Percentiles rank a stretch among this genome's conserved stretches.
Conservation (phyloP, 2,797 vertebrate species). For the Urosaurus nigricauda region DNA sequence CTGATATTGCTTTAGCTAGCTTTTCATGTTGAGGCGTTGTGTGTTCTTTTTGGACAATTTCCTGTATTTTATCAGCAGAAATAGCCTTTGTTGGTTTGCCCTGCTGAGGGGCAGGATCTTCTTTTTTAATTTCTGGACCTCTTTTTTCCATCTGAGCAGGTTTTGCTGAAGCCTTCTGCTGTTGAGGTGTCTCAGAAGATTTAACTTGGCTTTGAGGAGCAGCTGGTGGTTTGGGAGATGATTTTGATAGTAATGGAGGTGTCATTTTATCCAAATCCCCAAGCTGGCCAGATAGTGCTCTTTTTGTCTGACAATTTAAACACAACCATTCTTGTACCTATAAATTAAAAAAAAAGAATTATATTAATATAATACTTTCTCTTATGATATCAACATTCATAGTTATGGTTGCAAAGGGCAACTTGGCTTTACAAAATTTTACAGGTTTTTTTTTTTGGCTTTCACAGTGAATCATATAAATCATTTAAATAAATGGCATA, state of each 20-base stretch:
- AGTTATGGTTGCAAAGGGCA: not conserved
- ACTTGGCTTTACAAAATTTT: constrained; percentile 3
- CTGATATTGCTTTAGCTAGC: constrained; percentile 63
- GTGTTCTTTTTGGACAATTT: constrained; percentile 65
- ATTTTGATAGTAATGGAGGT: constrained; percentile 65
- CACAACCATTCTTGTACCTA: constrained; percentile 97
- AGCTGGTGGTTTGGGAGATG: constrained; percentile 66
- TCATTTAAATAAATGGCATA: not conserved
- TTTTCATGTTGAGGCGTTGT: constrained; percentile 62
- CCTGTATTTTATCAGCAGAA: constrained; percentile 68
- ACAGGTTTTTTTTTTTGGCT: not conserved
- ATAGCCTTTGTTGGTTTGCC: constrained; percentile 69
- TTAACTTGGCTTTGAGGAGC: constrained; percentile 65
- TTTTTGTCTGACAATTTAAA: constrained; percentile 96
- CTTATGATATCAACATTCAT: not conserved
- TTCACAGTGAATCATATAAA: not conserved
- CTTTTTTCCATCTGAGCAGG: constrained; percentile 58
- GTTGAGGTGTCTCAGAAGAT: constrained; percentile 61
- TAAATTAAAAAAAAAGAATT: constrained; percentile 59
- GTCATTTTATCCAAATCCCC: constrained; percentile 83
- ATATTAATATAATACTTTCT: constrained; percentile 52
- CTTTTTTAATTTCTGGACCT: constrained; percentile 63
- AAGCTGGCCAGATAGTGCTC: constrained; percentile 90
- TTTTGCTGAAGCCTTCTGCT: constrained; percentile 71
- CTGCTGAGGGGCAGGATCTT: constrained; percentile 66